Conservation (phyloP, 2,113 vertebrate genomes). For the Sceloporus tristichus region DNA sequence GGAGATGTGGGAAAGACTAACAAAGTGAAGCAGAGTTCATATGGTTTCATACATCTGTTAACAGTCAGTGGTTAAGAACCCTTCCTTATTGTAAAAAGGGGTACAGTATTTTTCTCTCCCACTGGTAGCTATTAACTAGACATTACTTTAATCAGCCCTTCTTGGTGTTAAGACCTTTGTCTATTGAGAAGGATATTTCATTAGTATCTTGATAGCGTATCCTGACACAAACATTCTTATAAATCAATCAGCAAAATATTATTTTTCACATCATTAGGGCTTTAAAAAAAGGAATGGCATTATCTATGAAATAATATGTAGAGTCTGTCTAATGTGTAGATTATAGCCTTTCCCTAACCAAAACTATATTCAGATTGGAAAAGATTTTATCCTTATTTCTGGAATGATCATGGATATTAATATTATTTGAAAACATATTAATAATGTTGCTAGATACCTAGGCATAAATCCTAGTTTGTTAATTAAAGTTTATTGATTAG, state of each 20-base stretch:
- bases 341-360: not conserved
- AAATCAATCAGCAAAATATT: constrained; percentile 36
- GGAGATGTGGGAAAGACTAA: constrained; percentile 54
- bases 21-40: constrained; percentile 57
- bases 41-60: constrained; percentile 59
- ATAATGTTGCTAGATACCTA: not conserved
- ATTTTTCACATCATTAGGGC: constrained; percentile 20
- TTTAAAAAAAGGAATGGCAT: not conserved
- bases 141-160: constrained; percentile 55
- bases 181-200: constrained; percentile 44
- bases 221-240: not conserved
- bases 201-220: constrained; percentile 40
- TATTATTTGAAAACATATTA: not conserved
- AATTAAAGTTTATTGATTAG: too few species aligned
- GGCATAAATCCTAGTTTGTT: not conserved
- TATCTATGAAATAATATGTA: too few species aligned
- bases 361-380: not conserved
- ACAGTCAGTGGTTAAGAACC: constrained; percentile 44
- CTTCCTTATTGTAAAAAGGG: constrained; percentile 39
- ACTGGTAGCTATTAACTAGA: constrained; percentile 50
- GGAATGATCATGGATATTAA: not conserved
- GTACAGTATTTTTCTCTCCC: constrained; percentile 40
- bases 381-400: not conserved
- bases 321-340: too few species aligned
- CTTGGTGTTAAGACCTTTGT: constrained; percentile 34